These are phyloP conservation scores for Betta splendens DNA, from an alignment of 2,797 vertebrate genomes.

Conservation along the genomic window DNA sequence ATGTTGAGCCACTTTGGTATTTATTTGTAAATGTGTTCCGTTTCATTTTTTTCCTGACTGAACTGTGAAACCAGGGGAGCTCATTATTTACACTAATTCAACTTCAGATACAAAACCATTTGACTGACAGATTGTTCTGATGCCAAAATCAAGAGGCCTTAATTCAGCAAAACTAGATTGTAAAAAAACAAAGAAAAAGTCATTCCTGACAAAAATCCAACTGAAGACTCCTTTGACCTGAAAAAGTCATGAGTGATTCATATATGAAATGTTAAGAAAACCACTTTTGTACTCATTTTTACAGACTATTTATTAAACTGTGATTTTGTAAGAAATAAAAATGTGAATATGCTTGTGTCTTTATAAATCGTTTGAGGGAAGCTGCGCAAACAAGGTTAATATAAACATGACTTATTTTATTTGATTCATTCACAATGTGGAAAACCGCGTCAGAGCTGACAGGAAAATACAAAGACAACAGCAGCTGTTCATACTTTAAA, in stretches of 20 bases:
- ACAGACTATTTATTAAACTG: slow-evolving; percentile 89
- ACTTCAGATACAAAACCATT: slow-evolving; percentile 74
- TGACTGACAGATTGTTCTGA: slow-evolving; percentile 84
- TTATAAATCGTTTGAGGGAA: background rate
- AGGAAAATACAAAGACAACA: slow-evolving; percentile 58
- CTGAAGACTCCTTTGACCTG: slow-evolving; percentile 76
- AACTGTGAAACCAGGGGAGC: slow-evolving; percentile 82
- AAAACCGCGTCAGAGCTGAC: slow-evolving; percentile 63
- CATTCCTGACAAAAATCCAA: slow-evolving; percentile 72
- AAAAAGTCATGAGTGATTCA: slow-evolving; percentile 80
- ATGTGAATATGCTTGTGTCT: slow-evolving; percentile 20
- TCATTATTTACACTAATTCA: slow-evolving; percentile 73
- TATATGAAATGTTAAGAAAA: slow-evolving; percentile 82
- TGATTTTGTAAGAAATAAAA: slow-evolving; percentile 86
- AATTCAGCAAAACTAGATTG: slow-evolving; percentile 86
- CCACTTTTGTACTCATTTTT: slow-evolving; percentile 84
- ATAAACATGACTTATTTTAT: slow-evolving; percentile 72
- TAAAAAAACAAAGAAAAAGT: slow-evolving; percentile 52
- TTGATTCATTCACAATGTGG: slow-evolving; percentile 60
- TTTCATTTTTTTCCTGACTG: slow-evolving; percentile 68
- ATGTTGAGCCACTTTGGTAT: slow-evolving; percentile 75
- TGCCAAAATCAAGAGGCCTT: slow-evolving; percentile 89
- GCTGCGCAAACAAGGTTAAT: slow-evolving; percentile 21
- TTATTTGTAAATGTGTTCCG: slow-evolving; percentile 58
- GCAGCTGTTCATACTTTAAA: slow-evolving; percentile 58